Conservation (phyloP, 2,888 invertebrate genomes). For the Steinernema scapterisci region DNA sequence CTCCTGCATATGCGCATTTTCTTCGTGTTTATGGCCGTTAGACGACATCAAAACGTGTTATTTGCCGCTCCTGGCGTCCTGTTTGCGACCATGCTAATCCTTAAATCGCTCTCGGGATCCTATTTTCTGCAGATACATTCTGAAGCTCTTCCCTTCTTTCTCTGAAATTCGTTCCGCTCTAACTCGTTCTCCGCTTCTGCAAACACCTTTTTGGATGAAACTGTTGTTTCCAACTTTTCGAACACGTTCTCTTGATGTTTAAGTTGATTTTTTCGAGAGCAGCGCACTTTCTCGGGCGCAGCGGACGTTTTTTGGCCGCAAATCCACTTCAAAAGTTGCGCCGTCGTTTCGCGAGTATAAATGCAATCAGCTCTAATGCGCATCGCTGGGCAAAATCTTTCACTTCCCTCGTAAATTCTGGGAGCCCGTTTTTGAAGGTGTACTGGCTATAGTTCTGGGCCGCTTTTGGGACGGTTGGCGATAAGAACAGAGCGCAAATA, state of each 20-base stretch:
- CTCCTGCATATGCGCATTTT: slow-evolving; percentile 11
- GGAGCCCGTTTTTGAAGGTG: neutral
- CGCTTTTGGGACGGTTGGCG: neutral
- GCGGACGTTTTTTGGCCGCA: neutral
- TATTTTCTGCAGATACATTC: neutral
- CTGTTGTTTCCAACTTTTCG: too few relatives aligned
- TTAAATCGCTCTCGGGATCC: neutral
- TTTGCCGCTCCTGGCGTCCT: neutral
- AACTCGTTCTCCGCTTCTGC: neutral
- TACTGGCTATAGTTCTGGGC: neutral
- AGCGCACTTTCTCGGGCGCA: neutral
- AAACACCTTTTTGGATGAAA: too few relatives aligned
- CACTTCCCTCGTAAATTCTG: neutral
- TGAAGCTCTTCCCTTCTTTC: neutral
- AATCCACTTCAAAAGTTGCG: slow-evolving; percentile 11
- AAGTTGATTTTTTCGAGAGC: neutral
- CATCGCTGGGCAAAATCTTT: neutral
- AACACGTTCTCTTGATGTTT: too few relatives aligned
- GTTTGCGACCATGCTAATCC: neutral
- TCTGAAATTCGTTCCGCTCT: neutral
- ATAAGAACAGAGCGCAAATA: slow-evolving; percentile 1
- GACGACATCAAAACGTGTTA: slow-evolving; percentile 13
- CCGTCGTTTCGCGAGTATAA: neutral
- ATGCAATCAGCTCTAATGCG: neutral
- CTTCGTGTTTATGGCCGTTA: neutral